A percentile compares a stretch with the other conserved stretches of the same genome.
Conservation (phyloP, 2,888 invertebrate species). For the Acanthosepion lycidas region DNA sequence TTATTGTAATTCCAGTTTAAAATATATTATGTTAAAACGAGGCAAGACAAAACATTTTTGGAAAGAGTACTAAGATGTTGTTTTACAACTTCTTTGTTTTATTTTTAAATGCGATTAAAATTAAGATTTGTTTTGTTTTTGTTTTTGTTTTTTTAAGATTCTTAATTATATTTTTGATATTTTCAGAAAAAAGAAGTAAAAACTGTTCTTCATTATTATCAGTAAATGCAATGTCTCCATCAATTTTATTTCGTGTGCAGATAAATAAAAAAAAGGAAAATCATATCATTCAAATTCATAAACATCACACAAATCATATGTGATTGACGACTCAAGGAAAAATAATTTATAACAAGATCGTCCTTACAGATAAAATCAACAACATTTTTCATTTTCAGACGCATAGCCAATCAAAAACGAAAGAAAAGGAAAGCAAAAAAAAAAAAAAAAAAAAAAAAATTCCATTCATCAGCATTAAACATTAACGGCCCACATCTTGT, state of each 20-base stretch:
- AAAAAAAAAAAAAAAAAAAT: background rate
- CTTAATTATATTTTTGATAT: too few species aligned
- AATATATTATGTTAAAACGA: too few species aligned
- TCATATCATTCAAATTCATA: constrained; percentile 7
- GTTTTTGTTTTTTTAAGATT: too few species aligned
- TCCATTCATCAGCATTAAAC: constrained; percentile 6
- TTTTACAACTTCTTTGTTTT: too few species aligned
- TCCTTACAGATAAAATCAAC: constrained; percentile 20
- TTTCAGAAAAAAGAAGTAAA: too few species aligned
- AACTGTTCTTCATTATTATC: background rate
- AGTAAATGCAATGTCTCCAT: background rate
- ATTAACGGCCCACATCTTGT: background rate
- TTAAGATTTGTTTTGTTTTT: too few species aligned
- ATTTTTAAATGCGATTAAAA: too few species aligned
- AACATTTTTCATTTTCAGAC: constrained; percentile 1
- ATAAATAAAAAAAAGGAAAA: background rate
- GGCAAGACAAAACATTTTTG: too few species aligned
- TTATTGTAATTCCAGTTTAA: too few species aligned
- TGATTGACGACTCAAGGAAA: background rate
- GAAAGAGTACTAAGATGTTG: too few species aligned
- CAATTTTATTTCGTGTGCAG: background rate
- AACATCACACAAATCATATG: background rate
- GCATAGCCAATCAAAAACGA: background rate
- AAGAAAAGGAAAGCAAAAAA: background rate
- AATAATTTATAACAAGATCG: background rate